These are phyloP conservation scores for Amblyjoppa fuscipennis DNA, from an alignment of 2,888 invertebrate species.

Conservation along the genomic window DNA sequence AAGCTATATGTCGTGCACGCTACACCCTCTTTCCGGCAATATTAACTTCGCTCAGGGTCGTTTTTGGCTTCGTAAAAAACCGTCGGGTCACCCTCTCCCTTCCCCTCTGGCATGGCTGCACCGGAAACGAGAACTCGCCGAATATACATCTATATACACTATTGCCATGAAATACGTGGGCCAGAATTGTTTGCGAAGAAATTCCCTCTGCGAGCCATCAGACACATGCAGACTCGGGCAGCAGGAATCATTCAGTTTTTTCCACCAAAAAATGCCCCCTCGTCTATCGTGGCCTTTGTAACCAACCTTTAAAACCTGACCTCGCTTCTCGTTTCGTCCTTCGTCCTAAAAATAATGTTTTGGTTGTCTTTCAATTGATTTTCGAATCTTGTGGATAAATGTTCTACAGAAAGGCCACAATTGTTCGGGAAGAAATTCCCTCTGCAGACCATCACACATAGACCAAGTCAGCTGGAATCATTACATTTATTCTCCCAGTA, in stretches of 20 bases:
- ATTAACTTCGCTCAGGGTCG: slow-evolving; percentile 56
- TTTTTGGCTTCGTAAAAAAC: slow-evolving; percentile 58
- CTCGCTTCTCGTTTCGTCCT: background rate
- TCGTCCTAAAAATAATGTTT: slow-evolving; percentile 12
- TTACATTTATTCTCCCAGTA: slow-evolving; percentile 24
- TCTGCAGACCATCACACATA: slow-evolving; percentile 11
- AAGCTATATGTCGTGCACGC: slow-evolving; percentile 21
- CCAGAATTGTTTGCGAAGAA: slow-evolving; percentile 44
- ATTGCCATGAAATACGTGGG: slow-evolving; percentile 48
- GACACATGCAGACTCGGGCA: slow-evolving; percentile 6
- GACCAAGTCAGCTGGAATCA: background rate
- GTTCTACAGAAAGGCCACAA: slow-evolving; percentile 3
- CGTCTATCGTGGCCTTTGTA: too few relatives aligned
- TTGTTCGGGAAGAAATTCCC: slow-evolving; percentile 33
- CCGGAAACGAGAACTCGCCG: slow-evolving; percentile 43
- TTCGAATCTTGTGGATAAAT: slow-evolving; percentile 1
- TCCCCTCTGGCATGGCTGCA: slow-evolving; percentile 30
- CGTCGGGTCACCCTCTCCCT: slow-evolving; percentile 30
- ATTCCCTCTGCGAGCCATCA: background rate
- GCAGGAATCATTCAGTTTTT: slow-evolving; percentile 42
- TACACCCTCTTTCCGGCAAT: slow-evolving; percentile 55
- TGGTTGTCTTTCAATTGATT: slow-evolving; percentile 5
- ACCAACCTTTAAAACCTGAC: background rate
- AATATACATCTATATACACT: slow-evolving; percentile 27
- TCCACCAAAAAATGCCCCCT: background rate